Evolutionary conservation across 2,888 invertebrate species (phyloP).

Genomic region (Trachelus stipa): DNA sequence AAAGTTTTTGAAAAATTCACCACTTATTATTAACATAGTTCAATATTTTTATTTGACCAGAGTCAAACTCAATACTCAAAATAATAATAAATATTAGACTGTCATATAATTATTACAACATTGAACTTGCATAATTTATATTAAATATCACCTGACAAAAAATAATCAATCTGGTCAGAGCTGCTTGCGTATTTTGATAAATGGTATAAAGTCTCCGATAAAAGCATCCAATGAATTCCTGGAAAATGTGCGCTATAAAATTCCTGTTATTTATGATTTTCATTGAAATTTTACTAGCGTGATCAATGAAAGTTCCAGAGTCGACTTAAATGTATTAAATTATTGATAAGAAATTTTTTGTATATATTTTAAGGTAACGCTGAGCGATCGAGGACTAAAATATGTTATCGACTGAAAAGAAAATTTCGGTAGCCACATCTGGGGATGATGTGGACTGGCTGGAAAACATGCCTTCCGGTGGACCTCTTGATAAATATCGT

Average conservation of each 20-base stretch:
- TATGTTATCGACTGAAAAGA: not conserved
- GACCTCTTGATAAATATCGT: constrained; percentile 70
- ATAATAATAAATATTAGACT: not conserved
- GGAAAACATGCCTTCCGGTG: constrained; percentile 53
- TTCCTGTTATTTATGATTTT: no score
- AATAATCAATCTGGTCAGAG: no score
- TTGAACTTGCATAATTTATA: no score
- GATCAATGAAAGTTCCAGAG: no score
- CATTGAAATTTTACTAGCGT: no score
- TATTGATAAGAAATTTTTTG: not conserved
- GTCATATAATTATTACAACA: no score
- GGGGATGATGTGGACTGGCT: constrained; percentile 48
- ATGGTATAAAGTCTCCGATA: not conserved
- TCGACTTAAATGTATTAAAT: no score
- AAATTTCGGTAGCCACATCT: not conserved
- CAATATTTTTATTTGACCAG: no score
- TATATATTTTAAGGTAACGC: not conserved
- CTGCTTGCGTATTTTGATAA: not conserved
- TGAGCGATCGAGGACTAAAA: not conserved
- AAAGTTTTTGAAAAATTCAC: no score
- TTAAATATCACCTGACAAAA: no score
- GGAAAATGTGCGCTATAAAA: no score
- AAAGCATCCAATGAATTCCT: not conserved
- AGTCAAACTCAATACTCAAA: not conserved
- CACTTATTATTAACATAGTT: no score